These are phyloP conservation scores for Graptemys geographica DNA, from an alignment of 2,797 vertebrate species.

Conservation along the genomic window DNA sequence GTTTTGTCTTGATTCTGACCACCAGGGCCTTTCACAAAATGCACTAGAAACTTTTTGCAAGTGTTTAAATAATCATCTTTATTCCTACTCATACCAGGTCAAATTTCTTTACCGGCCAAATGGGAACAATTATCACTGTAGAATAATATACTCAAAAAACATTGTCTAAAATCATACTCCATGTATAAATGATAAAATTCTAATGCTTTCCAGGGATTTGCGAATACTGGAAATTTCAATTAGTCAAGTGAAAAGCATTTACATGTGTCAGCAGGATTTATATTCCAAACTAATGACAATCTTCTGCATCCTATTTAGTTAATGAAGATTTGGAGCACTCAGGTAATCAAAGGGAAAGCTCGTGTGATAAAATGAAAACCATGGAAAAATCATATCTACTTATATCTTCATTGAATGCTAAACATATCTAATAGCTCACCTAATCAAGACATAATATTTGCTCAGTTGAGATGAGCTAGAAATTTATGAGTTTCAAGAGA, in stretches of 20 bases:
- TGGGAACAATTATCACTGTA: neutral
- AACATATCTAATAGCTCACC: constrained; percentile 66
- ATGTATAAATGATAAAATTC: constrained; percentile 66
- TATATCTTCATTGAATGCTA: constrained; percentile 74
- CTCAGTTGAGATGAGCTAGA: constrained; percentile 31
- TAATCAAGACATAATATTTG: constrained; percentile 66
- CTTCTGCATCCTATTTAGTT: constrained; percentile 81
- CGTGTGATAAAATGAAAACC: constrained; percentile 64
- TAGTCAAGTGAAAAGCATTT: constrained; percentile 70
- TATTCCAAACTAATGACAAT: constrained; percentile 77
- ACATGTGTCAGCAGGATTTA: constrained; percentile 78
- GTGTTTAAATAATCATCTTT: neutral
- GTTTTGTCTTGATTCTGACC: neutral
- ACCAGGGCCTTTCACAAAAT: neutral
- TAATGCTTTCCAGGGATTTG: constrained; percentile 54
- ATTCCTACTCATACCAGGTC: neutral
- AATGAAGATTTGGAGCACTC: constrained; percentile 74
- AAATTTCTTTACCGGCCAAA: neutral
- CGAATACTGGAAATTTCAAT: constrained; percentile 71
- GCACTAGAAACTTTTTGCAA: neutral
- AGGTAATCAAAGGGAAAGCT: constrained; percentile 81
- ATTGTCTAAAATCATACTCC: constrained; percentile 17
- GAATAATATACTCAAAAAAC: constrained; percentile 14
- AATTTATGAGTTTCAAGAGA: constrained; percentile 19
- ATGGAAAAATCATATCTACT: constrained; percentile 72